These are phyloP conservation scores for Nibea albiflora DNA, from an alignment of 2,113 vertebrate genomes.

Conservation along the genomic window DNA sequence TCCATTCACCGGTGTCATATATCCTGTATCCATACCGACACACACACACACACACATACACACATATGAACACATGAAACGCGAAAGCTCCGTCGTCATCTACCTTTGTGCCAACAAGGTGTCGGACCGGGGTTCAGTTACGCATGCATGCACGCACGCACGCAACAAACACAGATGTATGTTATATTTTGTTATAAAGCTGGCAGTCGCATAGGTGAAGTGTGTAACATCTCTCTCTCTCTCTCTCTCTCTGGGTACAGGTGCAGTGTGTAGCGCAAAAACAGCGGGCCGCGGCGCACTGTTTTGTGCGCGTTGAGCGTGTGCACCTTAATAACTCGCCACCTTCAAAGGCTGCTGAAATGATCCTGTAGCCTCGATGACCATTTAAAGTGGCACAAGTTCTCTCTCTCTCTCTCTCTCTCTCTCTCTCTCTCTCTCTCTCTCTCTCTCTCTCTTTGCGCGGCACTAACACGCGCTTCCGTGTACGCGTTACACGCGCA, in stretches of 20 bases:
- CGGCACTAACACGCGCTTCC: background rate
- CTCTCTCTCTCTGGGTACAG: background rate
- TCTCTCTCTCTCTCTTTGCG: background rate
- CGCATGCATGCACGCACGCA: constrained; percentile 10
- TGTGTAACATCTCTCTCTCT: background rate
- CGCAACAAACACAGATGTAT: background rate
- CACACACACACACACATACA: background rate
- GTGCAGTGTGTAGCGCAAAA: constrained; percentile 18
- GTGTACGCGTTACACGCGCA: background rate
- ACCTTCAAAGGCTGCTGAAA: background rate
- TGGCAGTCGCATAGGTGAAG: background rate
- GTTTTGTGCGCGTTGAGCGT: background rate
- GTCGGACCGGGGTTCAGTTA: constrained; percentile 6
- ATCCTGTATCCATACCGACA: background rate
- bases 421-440: background rate
- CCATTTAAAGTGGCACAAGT: constrained; percentile 9
- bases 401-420: background rate
- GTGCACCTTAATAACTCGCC: background rate
- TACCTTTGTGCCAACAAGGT: constrained; percentile 19
- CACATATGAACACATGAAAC: background rate
- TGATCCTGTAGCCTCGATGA: background rate
- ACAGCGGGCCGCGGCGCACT: background rate
- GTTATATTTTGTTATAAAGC: background rate
- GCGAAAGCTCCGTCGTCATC: constrained; percentile 5
- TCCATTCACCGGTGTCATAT: background rate